phyloP scores from a whole-genome alignment of 2,888 invertebrate species.

The Gordius sp. region DNA sequence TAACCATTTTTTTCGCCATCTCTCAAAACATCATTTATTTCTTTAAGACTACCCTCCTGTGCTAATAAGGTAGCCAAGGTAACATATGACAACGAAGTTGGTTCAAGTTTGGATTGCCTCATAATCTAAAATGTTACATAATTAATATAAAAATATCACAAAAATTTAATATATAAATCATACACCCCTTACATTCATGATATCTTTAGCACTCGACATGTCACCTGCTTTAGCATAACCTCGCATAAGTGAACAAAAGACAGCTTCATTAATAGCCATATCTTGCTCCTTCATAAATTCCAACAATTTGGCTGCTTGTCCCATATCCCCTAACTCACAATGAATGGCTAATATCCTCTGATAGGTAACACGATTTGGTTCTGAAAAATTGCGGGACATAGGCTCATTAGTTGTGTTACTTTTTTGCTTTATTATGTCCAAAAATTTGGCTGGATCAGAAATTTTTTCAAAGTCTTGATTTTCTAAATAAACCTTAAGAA shows the following conservation, averaged over 20 bases:
- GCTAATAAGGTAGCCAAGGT: background rate
- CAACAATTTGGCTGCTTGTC: background rate
- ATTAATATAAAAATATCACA: background rate
- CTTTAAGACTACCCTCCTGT: background rate
- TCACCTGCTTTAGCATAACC: background rate
- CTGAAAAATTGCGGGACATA: background rate
- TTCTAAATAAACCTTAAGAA: background rate
- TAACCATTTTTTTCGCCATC: slow-evolving; percentile 8
- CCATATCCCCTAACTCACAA: background rate
- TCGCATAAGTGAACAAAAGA: background rate
- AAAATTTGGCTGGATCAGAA: background rate
- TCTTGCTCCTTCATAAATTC: background rate
- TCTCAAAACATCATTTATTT: background rate
- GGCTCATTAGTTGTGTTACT: background rate
- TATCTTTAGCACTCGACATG: background rate
- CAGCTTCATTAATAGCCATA: slow-evolving; percentile 8
- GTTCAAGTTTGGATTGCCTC: background rate
- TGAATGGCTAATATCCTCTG: background rate
- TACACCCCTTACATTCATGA: background rate
- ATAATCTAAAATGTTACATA: slow-evolving; percentile 1
- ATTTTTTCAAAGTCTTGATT: background rate
- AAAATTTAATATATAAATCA: background rate
- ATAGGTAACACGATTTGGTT: background rate
- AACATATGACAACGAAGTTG: background rate
- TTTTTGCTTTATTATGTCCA: background rate